A percentile compares a stretch with the other conserved stretches of the same genome.
Evolutionary conservation across 2,113 vertebrate species (phyloP).

Genomic region (Pagrus major): DNA sequence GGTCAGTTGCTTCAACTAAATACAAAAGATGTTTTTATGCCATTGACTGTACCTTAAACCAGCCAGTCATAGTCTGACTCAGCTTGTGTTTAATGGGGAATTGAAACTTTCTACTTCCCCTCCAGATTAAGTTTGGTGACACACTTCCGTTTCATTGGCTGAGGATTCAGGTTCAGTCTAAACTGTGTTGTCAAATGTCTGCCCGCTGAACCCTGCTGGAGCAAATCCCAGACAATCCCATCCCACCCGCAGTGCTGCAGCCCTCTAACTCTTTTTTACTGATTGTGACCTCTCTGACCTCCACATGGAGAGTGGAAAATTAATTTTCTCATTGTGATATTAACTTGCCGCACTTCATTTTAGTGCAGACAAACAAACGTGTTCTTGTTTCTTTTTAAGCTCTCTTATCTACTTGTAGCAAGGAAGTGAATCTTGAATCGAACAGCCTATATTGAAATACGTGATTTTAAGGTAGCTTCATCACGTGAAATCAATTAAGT

Average conservation of each 20-base stretch:
- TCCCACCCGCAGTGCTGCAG: constrained; percentile 2
- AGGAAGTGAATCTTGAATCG: too few relatives aligned
- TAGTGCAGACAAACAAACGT: background rate
- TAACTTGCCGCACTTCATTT: background rate
- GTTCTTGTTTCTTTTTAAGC: too few relatives aligned
- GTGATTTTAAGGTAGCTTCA: too few relatives aligned
- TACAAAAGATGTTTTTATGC: background rate
- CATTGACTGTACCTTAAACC: background rate
- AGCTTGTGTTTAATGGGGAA: constrained; percentile 23
- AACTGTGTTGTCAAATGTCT: background rate
- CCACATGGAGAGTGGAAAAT: background rate
- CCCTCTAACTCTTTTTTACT: background rate
- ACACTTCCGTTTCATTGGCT: background rate
- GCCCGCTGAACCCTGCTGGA: background rate
- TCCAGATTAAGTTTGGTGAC: background rate
- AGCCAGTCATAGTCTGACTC: background rate
- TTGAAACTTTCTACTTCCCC: constrained; percentile 42
- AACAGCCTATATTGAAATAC: too few relatives aligned
- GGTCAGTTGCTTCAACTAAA: background rate
- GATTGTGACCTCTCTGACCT: constrained; percentile 29
- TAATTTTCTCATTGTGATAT: background rate
- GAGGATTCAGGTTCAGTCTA: background rate
- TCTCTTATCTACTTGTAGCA: too few relatives aligned
- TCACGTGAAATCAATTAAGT: too few relatives aligned
- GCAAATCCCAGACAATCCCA: constrained; percentile 12